These are phyloP conservation scores for Bhutanitis thaidina DNA, from an alignment of 2,888 invertebrate genomes.

Conservation along the genomic window DNA sequence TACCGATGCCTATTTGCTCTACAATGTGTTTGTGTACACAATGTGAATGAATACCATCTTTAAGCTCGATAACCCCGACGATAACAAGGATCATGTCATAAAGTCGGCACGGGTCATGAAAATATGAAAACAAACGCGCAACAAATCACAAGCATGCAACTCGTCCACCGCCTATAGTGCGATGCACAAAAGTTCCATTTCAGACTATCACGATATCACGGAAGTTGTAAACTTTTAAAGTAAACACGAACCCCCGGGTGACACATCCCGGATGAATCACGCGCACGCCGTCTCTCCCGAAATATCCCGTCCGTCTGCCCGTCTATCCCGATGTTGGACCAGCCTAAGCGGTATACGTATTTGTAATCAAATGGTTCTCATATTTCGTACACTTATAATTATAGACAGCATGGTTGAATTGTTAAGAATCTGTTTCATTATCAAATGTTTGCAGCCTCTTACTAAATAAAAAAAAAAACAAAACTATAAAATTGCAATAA, in stretches of 20 bases:
- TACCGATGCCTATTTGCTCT: too few relatives aligned
- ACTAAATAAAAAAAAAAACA: too few relatives aligned
- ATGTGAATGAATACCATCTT: too few relatives aligned
- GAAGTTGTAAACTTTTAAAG: slow-evolving; percentile 27
- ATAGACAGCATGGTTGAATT: too few relatives aligned
- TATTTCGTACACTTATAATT: slow-evolving; percentile 10
- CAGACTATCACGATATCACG: slow-evolving; percentile 20
- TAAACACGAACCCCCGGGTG: slow-evolving; percentile 33
- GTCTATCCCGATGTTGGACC: slow-evolving; percentile 23
- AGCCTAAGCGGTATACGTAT: slow-evolving; percentile 2
- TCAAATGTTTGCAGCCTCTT: too few relatives aligned
- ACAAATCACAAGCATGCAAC: neutral
- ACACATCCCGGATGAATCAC: slow-evolving; percentile 49
- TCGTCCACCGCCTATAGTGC: neutral
- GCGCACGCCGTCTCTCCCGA: slow-evolving; percentile 34
- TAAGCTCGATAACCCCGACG: neutral
- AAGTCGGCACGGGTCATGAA: neutral
- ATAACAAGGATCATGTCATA: neutral
- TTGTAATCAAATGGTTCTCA: slow-evolving; percentile 13
- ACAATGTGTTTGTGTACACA: too few relatives aligned
- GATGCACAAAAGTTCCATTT: slow-evolving; percentile 8
- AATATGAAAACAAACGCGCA: neutral
- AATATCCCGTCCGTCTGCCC: slow-evolving; percentile 45
- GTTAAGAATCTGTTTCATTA: too few relatives aligned
- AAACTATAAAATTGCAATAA: too few relatives aligned